Percentiles rank a stretch among this genome's conserved stretches.
Evolutionary conservation across 2,888 invertebrate species (phyloP).

Genomic region (Nemurella pictetii): DNA sequence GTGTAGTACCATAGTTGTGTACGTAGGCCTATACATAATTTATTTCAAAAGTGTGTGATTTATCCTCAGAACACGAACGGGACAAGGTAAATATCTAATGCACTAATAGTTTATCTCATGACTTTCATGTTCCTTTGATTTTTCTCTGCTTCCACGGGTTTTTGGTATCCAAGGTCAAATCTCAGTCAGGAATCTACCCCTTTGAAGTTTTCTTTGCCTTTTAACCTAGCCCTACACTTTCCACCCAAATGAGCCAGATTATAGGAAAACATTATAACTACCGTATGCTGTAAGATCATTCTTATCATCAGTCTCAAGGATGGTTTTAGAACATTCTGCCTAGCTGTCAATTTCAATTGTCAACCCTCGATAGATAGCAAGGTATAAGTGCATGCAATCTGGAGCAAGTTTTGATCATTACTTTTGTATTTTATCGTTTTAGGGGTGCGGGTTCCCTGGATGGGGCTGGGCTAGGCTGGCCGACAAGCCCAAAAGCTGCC

Average conservation of each 20-base stretch:
- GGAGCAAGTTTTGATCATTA: neutral
- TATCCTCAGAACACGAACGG: conserved; percentile 25
- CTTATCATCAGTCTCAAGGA: neutral
- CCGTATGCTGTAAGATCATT: neutral
- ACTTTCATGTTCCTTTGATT: neutral
- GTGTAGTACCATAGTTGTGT: neutral
- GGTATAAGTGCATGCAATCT: neutral
- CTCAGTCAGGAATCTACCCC: neutral
- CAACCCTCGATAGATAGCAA: neutral
- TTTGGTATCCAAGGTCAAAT: neutral
- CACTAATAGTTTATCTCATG: neutral
- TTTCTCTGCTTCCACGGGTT: neutral
- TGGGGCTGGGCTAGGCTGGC: conserved; percentile 36
- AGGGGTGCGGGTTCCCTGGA: conserved; percentile 36
- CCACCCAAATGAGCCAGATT: neutral
- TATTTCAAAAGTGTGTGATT: conserved; percentile 13
- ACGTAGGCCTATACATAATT: neutral
- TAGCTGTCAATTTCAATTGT: neutral
- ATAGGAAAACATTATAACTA: neutral
- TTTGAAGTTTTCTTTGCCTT: neutral
- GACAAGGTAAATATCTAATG: conserved; percentile 12
- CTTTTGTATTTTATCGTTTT: neutral
- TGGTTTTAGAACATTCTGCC: too few species aligned
- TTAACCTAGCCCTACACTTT: neutral
- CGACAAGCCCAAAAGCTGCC: conserved; percentile 33